Base-by-base conservation (phyloP, 1,140 invertebrate genomes). In the Habropoda laboriosa region DNA sequence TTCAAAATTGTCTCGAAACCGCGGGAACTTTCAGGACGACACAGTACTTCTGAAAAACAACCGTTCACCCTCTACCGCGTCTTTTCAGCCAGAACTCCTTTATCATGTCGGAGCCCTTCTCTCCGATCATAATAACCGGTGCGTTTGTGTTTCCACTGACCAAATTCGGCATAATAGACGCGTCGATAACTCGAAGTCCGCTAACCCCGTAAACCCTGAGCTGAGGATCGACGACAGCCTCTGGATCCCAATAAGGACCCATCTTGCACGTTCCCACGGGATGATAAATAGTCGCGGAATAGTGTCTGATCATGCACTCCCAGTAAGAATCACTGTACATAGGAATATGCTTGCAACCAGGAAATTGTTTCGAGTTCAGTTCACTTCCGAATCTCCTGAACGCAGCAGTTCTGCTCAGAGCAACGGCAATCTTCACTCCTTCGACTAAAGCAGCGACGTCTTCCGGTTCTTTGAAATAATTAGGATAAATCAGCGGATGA, bases 231-330 rank as follows among this genome's bases (percentile, higher is more conserved):
- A 99, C 98, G 0, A 99, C 98, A 0, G 97, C 97, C 6, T 96
- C 95, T 13, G 94, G 93, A 89, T 98, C 97, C 94, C 95, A 96
- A 61, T 95, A 95, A 0, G 96, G 96, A 0, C 98, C 98, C 98
- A 99, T 99, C 90, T 98, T 98, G 67, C 96, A 97, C 0, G 98
- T 98, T 0, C 97, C 97, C 0, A 97, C 95, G 0, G 97, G 97
- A 94, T 98, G 97, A 89, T 98, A 98, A 55, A 96, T 95, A 0
- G 97, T 98, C 1, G 94, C 95, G 0, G 96, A 96, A 77, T 97
- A 97, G 10, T 96, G 94, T 18, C 96, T 92, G 7, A 97, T 96
- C 95, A 97, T 96, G 86, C 97, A 98, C 86, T 97, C 96, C 95
- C 96, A 97, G 86, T 96, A 97, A 5, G 93, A 86, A 87, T 98